A percentile compares a stretch with the other conserved stretches of the same genome.
These are phyloP conservation scores for Pogonomyrmex barbatus DNA, from an alignment of 1,140 invertebrate species.

Conservation along the genomic window DNA sequence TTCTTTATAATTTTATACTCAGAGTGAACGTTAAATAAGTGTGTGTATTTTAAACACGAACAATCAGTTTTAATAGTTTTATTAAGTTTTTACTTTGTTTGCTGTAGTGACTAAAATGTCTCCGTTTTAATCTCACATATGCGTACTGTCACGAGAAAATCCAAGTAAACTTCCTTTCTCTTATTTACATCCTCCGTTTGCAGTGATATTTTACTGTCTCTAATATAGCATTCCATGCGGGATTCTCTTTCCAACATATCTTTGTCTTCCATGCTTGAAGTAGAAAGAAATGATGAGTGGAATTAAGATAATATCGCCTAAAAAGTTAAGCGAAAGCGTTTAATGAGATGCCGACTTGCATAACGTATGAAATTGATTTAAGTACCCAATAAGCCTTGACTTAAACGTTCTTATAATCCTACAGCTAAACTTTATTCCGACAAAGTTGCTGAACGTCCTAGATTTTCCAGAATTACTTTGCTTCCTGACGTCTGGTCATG, in stretches of 20 bases:
- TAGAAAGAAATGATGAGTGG: background rate
- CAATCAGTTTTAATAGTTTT: conserved; percentile 22
- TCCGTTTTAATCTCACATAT: conserved; percentile 16
- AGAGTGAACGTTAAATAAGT: conserved; percentile 19
- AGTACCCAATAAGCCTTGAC: conserved; percentile 39
- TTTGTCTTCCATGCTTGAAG: background rate
- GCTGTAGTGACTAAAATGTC: background rate
- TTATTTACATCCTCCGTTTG: conserved; percentile 45
- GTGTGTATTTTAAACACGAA: background rate
- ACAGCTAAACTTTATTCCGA: conserved; percentile 31
- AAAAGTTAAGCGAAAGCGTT: conserved; percentile 41
- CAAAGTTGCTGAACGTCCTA: conserved; percentile 15
- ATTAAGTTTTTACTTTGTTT: conserved; percentile 25
- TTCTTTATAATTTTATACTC: background rate
- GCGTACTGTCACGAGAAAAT: conserved; percentile 32
- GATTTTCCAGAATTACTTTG: conserved; percentile 38
- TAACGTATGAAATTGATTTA: conserved; percentile 60
- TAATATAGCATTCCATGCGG: background rate
- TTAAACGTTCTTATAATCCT: conserved; percentile 54
- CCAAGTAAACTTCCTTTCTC: conserved; percentile 30
- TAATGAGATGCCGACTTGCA: conserved; percentile 48
- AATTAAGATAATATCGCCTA: conserved; percentile 36
- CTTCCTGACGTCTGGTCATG: conserved; percentile 16
- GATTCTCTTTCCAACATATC: conserved; percentile 7
- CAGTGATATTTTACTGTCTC: conserved; percentile 38